These are phyloP conservation scores for Porites evermanni DNA, from an alignment of 92 coral and sea anemone genomes.

Conservation along the genomic window DNA sequence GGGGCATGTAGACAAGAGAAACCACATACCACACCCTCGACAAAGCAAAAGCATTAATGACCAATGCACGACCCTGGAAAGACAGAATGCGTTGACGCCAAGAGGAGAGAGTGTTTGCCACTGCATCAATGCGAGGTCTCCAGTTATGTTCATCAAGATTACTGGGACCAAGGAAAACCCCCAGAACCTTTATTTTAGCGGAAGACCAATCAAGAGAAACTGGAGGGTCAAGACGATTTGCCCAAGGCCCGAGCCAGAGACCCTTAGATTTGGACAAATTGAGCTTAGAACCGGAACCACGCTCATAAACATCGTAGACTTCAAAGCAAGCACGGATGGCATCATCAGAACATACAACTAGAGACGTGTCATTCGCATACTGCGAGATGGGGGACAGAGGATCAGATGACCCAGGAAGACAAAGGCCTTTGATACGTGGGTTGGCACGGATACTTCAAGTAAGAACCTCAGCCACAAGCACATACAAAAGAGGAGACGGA, in stretches of 20 bases:
- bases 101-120: conserved; percentile 8
- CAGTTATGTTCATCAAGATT: conserved; percentile 19
- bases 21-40: conserved; percentile 56
- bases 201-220: conserved; percentile 55
- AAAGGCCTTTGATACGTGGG: conserved; percentile 40
- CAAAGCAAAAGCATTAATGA: conserved; percentile 34
- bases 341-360: conserved; percentile 37
- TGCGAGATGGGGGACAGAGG: conserved; percentile 38
- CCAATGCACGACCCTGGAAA: conserved; percentile 25
- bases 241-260: conserved; percentile 64
- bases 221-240: conserved; percentile 30
- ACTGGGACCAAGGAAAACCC: conserved; percentile 32
- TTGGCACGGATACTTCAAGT: conserved; percentile 42
- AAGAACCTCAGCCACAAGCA: conserved; percentile 48
- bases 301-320: conserved; percentile 33
- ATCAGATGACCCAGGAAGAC: conserved; percentile 30
- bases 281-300: conserved; percentile 63
- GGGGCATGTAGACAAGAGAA: conserved; percentile 25
- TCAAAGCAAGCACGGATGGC: conserved; percentile 34
- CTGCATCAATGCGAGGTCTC: conserved; percentile 26
- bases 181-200: conserved; percentile 25
- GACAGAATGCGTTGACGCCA: conserved; percentile 42
- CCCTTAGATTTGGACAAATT: conserved; percentile 59
- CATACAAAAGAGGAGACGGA: conserved; percentile 53
- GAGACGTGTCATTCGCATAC: conserved; percentile 67